phyloP scores from a whole-genome alignment of 2,888 invertebrate genomes.

The Chymomyza procnemis region DNA sequence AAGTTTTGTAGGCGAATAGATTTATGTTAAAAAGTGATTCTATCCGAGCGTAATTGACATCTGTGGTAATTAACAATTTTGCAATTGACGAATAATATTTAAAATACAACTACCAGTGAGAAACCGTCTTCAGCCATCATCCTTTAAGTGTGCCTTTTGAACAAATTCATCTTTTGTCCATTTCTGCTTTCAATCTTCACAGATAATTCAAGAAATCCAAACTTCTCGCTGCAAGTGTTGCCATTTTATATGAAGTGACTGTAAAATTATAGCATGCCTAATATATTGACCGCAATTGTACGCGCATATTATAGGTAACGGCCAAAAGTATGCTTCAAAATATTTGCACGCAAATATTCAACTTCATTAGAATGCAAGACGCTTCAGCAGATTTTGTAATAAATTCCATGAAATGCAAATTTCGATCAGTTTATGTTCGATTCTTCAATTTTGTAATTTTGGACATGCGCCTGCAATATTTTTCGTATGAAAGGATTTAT shows the following conservation, averaged over 20 bases:
- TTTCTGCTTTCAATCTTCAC: too few relatives aligned
- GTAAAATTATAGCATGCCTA: not conserved
- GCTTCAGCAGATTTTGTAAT: not conserved
- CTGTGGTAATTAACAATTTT: too few relatives aligned
- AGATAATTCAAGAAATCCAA: too few relatives aligned
- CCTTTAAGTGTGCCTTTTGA: too few relatives aligned
- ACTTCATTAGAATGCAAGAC: not conserved
- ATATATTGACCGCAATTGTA: constrained; percentile 16
- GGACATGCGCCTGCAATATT: not conserved
- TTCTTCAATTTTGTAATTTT: not conserved
- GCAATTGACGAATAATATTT: too few relatives aligned
- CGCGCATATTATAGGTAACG: accelerated
- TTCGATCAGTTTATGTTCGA: not conserved
- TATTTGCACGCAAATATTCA: not conserved
- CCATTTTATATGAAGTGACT: constrained; percentile 25
- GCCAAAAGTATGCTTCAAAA: constrained; percentile 30
- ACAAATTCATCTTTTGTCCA: too few relatives aligned
- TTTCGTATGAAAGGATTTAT: not conserved
- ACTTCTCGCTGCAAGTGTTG: too few relatives aligned
- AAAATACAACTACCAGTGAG: too few relatives aligned
- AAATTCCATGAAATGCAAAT: not conserved
- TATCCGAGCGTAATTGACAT: too few relatives aligned
- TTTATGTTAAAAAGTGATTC: too few relatives aligned
- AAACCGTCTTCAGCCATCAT: too few relatives aligned
- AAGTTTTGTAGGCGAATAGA: too few relatives aligned